These are phyloP conservation scores for Halcyon smyrnensis DNA, from an alignment of 2,797 vertebrate genomes.

Conservation along the genomic window DNA sequence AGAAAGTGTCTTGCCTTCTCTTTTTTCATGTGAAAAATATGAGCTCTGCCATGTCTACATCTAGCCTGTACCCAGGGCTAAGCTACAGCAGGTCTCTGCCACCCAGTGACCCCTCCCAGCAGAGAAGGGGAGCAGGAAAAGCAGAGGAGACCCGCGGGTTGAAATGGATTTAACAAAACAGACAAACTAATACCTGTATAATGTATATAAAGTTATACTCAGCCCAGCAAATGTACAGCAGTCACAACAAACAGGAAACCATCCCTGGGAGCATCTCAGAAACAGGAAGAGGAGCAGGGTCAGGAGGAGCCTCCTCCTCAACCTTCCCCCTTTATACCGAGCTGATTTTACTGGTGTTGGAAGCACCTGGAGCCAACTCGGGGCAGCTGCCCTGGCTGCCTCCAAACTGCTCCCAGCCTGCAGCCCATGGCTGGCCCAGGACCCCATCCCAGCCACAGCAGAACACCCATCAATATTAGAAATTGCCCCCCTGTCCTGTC, in stretches of 20 bases:
- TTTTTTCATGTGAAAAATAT: not conserved
- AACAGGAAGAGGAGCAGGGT: not conserved
- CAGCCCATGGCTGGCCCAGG: not conserved
- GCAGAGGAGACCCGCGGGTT: not conserved
- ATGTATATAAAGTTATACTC: not conserved
- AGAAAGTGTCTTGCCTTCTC: not conserved
- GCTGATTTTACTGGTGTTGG: not conserved
- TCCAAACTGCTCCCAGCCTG: not conserved
- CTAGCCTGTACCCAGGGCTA: not conserved
- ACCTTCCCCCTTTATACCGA: not conserved
- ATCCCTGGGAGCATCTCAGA: not conserved
- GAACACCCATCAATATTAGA: not conserved
- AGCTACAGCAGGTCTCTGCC: not conserved
- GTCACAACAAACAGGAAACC: not conserved
- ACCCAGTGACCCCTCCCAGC: not conserved
- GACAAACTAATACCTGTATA: not conserved
- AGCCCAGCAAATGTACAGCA: not conserved
- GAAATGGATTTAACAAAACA: not conserved
- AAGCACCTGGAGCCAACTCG: not conserved
- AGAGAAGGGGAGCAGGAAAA: not conserved
- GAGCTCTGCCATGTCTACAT: not conserved
- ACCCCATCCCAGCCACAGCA: not conserved
- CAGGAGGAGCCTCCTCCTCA: not conserved
- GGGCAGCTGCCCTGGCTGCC: not conserved
- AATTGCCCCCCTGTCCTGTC: not conserved